Percentiles rank a stretch among this genome's conserved stretches.
Conservation (phyloP, 2,888 invertebrate genomes). For the Cyclophora albipunctata region DNA sequence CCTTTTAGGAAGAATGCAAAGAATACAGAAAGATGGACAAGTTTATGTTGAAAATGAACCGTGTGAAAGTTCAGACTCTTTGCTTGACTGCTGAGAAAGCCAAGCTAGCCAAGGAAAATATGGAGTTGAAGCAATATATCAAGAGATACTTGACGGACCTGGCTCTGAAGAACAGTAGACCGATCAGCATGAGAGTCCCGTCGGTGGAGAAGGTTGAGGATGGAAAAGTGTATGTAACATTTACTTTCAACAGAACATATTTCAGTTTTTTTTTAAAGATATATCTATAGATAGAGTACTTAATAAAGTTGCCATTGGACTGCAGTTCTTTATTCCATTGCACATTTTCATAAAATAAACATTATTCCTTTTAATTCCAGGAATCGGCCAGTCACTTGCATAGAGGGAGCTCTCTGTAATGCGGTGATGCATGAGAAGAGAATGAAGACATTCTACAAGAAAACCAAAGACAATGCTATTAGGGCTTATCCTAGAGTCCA, state of each 20-base stretch:
- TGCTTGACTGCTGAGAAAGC: constrained; percentile 56
- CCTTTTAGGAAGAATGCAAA: constrained; percentile 57
- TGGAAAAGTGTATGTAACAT: constrained; percentile 34
- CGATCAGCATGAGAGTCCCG: constrained; percentile 43
- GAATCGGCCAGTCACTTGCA: constrained; percentile 71
- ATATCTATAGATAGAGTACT: too few species aligned
- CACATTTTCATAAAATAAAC: not conserved
- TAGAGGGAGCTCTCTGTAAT: constrained; percentile 76
- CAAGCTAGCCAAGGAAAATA: constrained; percentile 77
- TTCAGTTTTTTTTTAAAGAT: not conserved
- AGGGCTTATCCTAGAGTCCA: constrained; percentile 52
- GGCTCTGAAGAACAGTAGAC: constrained; percentile 63
- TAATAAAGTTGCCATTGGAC: too few species aligned
- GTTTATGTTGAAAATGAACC: constrained; percentile 77
- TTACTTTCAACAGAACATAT: too few species aligned
- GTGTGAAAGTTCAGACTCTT: constrained; percentile 56
- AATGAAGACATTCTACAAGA: constrained; percentile 43
- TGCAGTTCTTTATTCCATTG: too few species aligned
- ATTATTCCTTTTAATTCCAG: constrained; percentile 24
- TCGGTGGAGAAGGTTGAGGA: constrained; percentile 36
- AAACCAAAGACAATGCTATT: constrained; percentile 38
- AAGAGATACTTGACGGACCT: constrained; percentile 77
- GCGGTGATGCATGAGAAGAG: constrained; percentile 70
- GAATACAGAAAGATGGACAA: constrained; percentile 79
- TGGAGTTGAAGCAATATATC: constrained; percentile 75